phyloP scores from a whole-genome alignment of 2,113 vertebrate genomes.

The pig (Sus scrofa) region DNA sequence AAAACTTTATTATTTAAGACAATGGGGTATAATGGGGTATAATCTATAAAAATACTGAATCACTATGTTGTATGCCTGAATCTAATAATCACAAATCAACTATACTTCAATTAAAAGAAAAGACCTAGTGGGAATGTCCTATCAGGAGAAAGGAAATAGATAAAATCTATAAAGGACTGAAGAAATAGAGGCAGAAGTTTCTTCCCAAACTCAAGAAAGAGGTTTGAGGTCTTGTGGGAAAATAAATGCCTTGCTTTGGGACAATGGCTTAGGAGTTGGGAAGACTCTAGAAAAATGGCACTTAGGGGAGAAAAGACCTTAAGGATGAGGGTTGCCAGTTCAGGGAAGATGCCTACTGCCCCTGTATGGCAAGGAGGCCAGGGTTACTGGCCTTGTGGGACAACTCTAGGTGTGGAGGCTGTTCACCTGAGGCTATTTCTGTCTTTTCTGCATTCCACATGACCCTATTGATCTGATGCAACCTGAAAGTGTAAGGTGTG shows the following conservation, averaged over 20 bases:
- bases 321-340: not conserved
- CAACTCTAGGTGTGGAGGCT: not conserved
- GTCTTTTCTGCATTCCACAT: not conserved
- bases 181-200: not conserved
- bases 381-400: not conserved
- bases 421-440: not conserved
- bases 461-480: not conserved
- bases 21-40: not conserved
- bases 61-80: not conserved
- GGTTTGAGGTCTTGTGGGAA: not conserved
- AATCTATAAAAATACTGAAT: not conserved
- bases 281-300: not conserved
- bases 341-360: not conserved
- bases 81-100: not conserved
- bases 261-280: not conserved
- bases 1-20: too few species aligned
- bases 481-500: not conserved
- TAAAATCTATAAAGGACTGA: not conserved
- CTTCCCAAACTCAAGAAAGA: not conserved
- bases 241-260: not conserved
- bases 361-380: not conserved
- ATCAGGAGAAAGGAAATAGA: not conserved
- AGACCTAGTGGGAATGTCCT: not conserved
- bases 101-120: not conserved
- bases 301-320: not conserved